A percentile compares a stretch with the other conserved stretches of the same genome.
phyloP scores from a whole-genome alignment of 1,140 invertebrate species.

The Bombyx mandarina region DNA sequence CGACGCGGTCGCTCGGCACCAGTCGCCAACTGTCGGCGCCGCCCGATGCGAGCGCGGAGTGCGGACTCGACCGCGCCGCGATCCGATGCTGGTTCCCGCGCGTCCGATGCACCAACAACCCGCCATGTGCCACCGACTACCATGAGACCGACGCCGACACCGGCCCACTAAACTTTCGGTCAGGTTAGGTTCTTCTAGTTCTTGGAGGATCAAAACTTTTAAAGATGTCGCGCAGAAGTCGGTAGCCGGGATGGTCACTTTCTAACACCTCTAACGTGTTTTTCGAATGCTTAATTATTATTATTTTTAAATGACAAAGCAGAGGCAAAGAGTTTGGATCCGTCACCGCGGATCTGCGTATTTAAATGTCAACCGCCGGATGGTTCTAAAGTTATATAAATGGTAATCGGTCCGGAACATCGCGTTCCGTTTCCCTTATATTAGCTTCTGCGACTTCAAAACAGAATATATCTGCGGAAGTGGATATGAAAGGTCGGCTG shows the following conservation, averaged over 20 bases:
- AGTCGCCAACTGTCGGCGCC: conserved; percentile 22
- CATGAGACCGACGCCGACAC: conserved; percentile 1
- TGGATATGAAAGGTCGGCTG: too few species aligned
- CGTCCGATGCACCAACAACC: conserved; percentile 2
- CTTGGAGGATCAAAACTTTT: too few species aligned
- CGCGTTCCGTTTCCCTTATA: conserved; percentile 6
- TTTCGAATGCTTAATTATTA: too few species aligned
- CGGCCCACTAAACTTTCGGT: conserved; percentile 10
- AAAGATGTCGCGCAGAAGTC: background rate
- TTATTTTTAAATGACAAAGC: too few species aligned
- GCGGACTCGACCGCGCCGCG: conserved; percentile 25
- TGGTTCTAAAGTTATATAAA: conserved; percentile 21
- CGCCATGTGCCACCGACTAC: conserved; percentile 6
- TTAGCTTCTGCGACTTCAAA: too few species aligned
- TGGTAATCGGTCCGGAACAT: conserved; percentile 17
- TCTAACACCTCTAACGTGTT: too few species aligned
- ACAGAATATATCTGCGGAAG: too few species aligned
- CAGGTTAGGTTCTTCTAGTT: conserved; percentile 7
- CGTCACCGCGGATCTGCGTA: conserved; percentile 3
- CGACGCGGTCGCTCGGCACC: conserved; percentile 45
- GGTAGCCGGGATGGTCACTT: conserved; percentile 1
- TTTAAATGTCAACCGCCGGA: conserved; percentile 7
- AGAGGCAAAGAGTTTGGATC: too few species aligned
- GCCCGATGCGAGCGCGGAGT: conserved; percentile 32
- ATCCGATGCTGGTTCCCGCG: conserved; percentile 18